phyloP scores from a whole-genome alignment of 2,797 vertebrate species.

The Delichon dasypus region DNA sequence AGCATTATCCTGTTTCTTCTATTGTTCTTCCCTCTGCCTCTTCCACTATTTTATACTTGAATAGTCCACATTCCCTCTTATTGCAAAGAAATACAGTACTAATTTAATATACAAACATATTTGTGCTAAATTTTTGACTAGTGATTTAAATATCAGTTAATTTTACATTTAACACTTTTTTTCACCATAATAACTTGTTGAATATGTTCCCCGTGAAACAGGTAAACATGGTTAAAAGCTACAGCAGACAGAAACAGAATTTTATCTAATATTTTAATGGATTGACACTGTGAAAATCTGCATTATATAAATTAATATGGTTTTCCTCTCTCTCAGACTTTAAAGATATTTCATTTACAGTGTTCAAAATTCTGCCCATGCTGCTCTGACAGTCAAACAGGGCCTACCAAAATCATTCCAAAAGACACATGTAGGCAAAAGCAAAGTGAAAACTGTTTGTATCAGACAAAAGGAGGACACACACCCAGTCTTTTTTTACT shows the following conservation, averaged over 20 bases:
- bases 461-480: neutral
- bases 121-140: neutral
- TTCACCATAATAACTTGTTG: neutral
- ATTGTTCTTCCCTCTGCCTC: neutral
- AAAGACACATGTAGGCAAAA: neutral
- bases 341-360: neutral
- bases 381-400: neutral
- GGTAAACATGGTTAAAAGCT: neutral
- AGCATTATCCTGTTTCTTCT: neutral
- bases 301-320: neutral
- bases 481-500: rapidly evolving
- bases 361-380: neutral
- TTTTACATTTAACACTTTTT: neutral
- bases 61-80: neutral
- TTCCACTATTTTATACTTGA: neutral
- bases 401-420: neutral
- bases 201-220: neutral
- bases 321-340: neutral
- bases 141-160: neutral
- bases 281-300: neutral
- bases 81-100: neutral
- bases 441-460: neutral
- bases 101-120: neutral
- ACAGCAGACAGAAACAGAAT: rapidly evolving
- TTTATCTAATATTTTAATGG: neutral